phyloP scores from a whole-genome alignment of 2,797 vertebrate genomes.

The Anabas testudineus region DNA sequence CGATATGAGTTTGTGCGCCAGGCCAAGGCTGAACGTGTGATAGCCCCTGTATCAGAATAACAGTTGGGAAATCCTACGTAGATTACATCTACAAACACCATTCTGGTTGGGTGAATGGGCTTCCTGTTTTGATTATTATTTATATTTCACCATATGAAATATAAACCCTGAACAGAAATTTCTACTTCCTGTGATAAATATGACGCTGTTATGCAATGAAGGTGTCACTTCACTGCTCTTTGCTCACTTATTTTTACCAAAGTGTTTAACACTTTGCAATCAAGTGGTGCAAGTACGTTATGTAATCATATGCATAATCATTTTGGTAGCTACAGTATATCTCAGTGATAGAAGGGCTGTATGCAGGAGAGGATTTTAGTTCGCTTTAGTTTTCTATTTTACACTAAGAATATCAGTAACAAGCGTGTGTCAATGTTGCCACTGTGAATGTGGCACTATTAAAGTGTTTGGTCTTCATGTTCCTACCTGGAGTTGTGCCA shows the following conservation, averaged over 20 bases:
- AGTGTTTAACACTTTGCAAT: constrained; percentile 39
- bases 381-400: constrained; percentile 13
- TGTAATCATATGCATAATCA: constrained; percentile 43
- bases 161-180: constrained; percentile 18
- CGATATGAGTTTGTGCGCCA: accelerated
- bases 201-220: constrained; percentile 33
- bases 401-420: neutral
- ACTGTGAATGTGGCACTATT: neutral
- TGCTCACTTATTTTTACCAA: constrained; percentile 60
- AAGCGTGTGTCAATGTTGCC: neutral
- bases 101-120: constrained; percentile 29
- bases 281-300: constrained; percentile 54
- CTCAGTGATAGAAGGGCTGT: constrained; percentile 2
- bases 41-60: neutral
- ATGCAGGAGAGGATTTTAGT: constrained; percentile 19
- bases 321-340: neutral
- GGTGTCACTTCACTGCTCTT: constrained; percentile 53
- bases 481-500: neutral
- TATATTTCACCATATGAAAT: constrained; percentile 28
- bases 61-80: constrained; percentile 26
- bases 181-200: constrained; percentile 5
- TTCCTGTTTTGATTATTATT: constrained; percentile 31
- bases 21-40: neutral
- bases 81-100: constrained; percentile 18
- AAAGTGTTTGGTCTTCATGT: neutral